A percentile compares a stretch with the other conserved stretches of the same genome.
Conservation (phyloP, 2,797 vertebrate species). For the Ctenosaura bakeri region DNA sequence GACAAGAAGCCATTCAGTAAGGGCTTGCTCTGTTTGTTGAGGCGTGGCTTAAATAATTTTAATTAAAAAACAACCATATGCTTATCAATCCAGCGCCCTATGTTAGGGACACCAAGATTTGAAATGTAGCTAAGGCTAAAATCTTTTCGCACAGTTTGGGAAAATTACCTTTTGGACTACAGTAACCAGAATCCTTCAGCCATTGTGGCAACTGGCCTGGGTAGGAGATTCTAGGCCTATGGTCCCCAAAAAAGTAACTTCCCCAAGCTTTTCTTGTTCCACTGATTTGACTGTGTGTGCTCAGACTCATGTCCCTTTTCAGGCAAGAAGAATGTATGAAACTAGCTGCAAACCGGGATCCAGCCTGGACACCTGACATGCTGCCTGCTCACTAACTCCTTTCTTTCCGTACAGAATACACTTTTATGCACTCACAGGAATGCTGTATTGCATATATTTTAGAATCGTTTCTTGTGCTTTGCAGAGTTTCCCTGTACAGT, state of each 20-base stretch:
- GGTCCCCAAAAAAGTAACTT: no score
- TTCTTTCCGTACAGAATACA: neutral
- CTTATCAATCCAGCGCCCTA: neutral
- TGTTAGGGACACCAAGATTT: neutral
- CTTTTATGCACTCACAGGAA: neutral
- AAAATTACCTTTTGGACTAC: no score
- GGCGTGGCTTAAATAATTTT: neutral
- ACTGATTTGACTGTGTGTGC: neutral
- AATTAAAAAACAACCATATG: neutral
- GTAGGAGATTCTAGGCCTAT: no score
- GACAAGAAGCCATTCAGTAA: neutral
- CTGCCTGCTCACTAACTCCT: neutral
- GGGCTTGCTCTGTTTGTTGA: neutral
- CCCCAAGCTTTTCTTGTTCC: neutral
- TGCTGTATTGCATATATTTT: neutral
- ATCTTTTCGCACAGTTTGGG: neutral
- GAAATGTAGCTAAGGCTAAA: neutral
- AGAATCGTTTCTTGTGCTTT: neutral
- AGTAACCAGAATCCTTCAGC: no score
- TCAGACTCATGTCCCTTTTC: neutral
- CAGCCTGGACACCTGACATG: neutral
- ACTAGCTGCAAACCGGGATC: neutral
- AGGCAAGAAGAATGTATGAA: neutral
- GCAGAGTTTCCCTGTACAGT: neutral
- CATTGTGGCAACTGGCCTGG: no score